These are phyloP conservation scores for Furcifer pardalis DNA, from an alignment of 2,797 vertebrate species.

Conservation along the genomic window DNA sequence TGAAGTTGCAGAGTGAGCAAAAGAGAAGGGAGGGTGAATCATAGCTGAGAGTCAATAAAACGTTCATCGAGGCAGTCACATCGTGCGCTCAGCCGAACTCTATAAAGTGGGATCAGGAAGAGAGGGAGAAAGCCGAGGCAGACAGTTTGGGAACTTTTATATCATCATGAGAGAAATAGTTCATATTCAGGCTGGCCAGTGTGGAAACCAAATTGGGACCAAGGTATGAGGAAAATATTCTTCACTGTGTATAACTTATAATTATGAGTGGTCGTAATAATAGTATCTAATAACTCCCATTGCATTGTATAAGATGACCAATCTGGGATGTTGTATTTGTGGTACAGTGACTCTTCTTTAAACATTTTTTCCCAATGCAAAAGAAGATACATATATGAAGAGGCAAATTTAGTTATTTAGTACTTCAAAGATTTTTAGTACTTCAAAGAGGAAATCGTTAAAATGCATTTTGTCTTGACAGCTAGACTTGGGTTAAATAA, in stretches of 20 bases:
- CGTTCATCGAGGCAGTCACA: slow-evolving; percentile 3
- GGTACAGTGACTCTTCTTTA: neutral
- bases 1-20: slow-evolving; percentile 26
- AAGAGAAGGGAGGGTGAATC: slow-evolving; percentile 5
- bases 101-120: neutral
- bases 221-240: slow-evolving; percentile 78
- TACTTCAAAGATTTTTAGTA: no score
- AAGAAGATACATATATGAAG: neutral
- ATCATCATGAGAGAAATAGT: slow-evolving; percentile 90
- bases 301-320: neutral
- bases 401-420: neutral
- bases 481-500: neutral
- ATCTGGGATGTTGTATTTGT: neutral
- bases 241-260: neutral
- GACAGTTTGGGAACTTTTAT: neutral
- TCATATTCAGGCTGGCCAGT: slow-evolving; percentile 93
- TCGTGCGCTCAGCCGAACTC: neutral
- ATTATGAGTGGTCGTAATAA: neutral
- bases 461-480: neutral
- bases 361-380: neutral
- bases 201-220: slow-evolving; percentile 93
- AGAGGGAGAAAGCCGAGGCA: slow-evolving; percentile 3
- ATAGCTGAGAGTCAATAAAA: slow-evolving; percentile 56
- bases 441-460: neutral
- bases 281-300: neutral